phyloP scores from a whole-genome alignment of 2,797 vertebrate genomes.

The Lateolabrax maculatus region DNA sequence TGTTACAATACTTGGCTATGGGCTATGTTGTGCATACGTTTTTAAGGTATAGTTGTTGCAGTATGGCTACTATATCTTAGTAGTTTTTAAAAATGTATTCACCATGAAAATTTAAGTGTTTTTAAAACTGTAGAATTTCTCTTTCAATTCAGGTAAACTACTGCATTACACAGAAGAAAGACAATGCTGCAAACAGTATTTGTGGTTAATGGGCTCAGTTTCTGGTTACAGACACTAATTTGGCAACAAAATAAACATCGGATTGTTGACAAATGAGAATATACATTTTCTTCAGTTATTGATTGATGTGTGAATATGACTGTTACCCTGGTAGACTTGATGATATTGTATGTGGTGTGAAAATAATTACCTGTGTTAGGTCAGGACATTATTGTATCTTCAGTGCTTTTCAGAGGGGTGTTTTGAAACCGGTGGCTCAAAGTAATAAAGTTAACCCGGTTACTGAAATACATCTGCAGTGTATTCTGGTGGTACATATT shows the following conservation, averaged over 20 bases:
- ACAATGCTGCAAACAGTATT: neutral
- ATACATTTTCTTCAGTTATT: neutral
- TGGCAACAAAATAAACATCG: neutral
- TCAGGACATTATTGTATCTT: neutral
- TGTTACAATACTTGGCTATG: too few relatives aligned
- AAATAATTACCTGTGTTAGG: neutral
- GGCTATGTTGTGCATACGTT: too few relatives aligned
- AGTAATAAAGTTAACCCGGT: neutral
- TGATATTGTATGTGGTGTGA: constrained; percentile 14
- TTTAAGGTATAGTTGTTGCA: neutral
- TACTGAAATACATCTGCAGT: neutral
- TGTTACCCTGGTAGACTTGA: constrained; percentile 32
- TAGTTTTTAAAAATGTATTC: neutral
- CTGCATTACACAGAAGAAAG: neutral
- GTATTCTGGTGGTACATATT: neutral
- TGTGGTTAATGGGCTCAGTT: neutral
- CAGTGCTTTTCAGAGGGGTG: neutral
- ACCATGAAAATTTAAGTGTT: neutral
- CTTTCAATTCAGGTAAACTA: neutral
- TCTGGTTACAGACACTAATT: neutral
- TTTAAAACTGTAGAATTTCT: neutral
- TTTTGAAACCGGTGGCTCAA: constrained; percentile 9
- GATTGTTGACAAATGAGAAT: neutral
- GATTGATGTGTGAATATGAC: constrained; percentile 25
- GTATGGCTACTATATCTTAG: neutral